phyloP scores from a whole-genome alignment of 2,888 invertebrate genomes.

The Ceratothoa steindachneri region DNA sequence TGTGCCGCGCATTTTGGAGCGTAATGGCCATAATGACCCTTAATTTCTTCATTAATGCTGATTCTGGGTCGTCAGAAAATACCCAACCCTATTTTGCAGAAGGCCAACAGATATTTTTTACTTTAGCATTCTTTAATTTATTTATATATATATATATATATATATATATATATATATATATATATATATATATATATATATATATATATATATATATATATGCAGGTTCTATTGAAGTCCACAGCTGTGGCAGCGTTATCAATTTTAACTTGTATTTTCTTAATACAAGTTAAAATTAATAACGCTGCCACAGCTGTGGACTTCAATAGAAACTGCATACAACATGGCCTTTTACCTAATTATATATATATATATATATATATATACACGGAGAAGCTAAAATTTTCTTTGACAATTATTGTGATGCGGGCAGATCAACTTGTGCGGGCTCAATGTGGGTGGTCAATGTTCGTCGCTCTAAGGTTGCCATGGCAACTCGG shows the following conservation, averaged over 20 bases:
- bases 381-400: not conserved
- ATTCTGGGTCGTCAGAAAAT: no score
- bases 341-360: no score
- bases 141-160: not conserved
- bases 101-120: no score
- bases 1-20: not conserved
- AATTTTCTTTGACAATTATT: conserved; percentile 6
- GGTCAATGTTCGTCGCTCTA: not conserved
- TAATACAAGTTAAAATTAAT: no score
- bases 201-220: not conserved
- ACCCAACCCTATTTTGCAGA: no score
- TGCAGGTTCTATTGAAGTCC: no score
- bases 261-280: no score
- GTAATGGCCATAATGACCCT: not conserved
- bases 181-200: not conserved
- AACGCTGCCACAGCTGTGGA: no score
- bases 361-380: not conserved
- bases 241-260: no score
- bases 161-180: not conserved
- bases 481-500: not conserved
- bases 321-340: no score
- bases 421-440: conserved; percentile 12
- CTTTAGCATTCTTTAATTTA: no score
- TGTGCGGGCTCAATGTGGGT: conserved; percentile 10
- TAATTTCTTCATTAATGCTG: not conserved